Evolutionary conservation across 2,797 vertebrate species (phyloP).

Genomic region (Agapornis canus): DNA sequence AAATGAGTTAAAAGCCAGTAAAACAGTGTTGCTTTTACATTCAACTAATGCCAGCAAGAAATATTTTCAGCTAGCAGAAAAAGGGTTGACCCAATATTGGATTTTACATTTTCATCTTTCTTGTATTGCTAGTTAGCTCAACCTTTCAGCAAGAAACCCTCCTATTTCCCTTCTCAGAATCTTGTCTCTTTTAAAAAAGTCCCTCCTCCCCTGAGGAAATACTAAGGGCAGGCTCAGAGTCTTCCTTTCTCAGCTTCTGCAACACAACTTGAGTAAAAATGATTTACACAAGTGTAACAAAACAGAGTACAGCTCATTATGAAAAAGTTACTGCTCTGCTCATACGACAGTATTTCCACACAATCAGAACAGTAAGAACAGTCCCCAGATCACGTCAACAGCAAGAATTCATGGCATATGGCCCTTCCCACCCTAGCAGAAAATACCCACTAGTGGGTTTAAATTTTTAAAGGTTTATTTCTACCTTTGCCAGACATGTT

Average conservation of each 20-base stretch:
- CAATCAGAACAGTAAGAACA: neutral
- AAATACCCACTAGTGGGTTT: neutral
- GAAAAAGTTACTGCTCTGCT: neutral
- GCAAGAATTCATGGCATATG: neutral
- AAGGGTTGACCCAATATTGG: neutral
- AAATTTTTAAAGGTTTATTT: neutral
- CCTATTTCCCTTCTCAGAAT: constrained; percentile 42
- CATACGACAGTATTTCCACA: neutral
- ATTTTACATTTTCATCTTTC: constrained; percentile 21
- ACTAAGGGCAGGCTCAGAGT: neutral
- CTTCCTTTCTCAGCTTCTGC: constrained; percentile 11
- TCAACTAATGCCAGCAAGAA: neutral
- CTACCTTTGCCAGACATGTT: neutral
- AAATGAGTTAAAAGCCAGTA: neutral
- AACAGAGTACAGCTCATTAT: neutral
- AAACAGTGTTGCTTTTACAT: neutral
- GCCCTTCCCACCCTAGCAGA: neutral
- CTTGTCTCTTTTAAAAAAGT: neutral
- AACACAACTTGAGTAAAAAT: neutral
- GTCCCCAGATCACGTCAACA: neutral
- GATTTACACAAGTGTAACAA: neutral
- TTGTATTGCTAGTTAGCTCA: neutral
- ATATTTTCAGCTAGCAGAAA: neutral
- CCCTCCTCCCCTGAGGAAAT: constrained; percentile 37
- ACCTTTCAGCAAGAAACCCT: neutral